These are phyloP conservation scores for Euclidia mi DNA, from an alignment of 2,888 invertebrate species.

Conservation along the genomic window DNA sequence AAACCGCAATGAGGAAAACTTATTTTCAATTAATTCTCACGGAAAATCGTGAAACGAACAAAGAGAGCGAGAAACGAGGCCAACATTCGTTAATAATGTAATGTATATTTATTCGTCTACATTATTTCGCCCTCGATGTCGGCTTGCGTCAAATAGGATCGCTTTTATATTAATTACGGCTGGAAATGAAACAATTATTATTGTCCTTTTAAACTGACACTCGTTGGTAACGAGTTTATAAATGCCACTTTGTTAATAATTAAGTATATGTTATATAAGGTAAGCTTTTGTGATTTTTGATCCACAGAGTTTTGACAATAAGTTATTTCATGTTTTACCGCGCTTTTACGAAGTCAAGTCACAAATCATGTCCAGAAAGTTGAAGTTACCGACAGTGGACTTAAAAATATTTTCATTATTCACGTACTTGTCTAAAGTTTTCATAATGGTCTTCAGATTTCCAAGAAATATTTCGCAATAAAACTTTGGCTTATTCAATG, in stretches of 20 bases:
- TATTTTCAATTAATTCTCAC: slow-evolving; percentile 80
- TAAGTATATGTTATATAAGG: background rate
- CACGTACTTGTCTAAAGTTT: background rate
- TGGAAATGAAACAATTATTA: slow-evolving; percentile 61
- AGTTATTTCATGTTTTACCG: slow-evolving; percentile 3
- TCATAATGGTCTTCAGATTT: background rate
- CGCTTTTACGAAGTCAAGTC: background rate
- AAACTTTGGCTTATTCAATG: slow-evolving; percentile 40
- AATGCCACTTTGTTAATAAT: slow-evolving; percentile 28
- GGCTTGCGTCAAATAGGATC: slow-evolving; percentile 76
- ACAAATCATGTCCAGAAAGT: background rate
- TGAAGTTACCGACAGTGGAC: background rate
- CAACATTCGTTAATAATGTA: slow-evolving; percentile 90
- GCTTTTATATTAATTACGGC: slow-evolving; percentile 72
- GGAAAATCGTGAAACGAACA: slow-evolving; percentile 87
- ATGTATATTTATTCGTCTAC: slow-evolving; percentile 89
- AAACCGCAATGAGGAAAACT: slow-evolving; percentile 76
- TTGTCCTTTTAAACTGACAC: slow-evolving; percentile 53
- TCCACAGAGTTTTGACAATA: background rate
- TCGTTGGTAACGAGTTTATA: slow-evolving; percentile 46
- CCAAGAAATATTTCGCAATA: background rate
- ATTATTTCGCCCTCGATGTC: slow-evolving; percentile 81
- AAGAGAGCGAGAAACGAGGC: slow-evolving; percentile 89
- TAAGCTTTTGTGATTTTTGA: background rate
- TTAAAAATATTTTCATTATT: too few species aligned